Evolutionary conservation across 2,888 invertebrate genomes (phyloP).

Genomic region (Diplolepis rosae): DNA sequence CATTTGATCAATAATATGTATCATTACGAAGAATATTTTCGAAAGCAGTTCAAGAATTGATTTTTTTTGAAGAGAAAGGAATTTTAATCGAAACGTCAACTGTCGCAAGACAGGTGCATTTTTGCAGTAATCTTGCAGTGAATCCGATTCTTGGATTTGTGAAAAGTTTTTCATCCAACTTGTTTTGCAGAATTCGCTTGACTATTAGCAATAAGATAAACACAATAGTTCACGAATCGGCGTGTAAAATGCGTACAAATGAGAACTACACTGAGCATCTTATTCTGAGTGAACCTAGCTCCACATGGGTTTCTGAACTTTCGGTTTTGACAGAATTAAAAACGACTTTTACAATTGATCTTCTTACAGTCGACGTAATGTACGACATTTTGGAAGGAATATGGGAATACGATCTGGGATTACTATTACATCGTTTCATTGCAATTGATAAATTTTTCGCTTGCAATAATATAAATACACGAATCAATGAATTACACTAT

Average conservation of each 20-base stretch:
- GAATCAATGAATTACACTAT: constrained; percentile 28
- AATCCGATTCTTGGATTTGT: constrained; percentile 44
- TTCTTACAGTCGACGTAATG: constrained; percentile 35
- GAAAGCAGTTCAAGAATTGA: constrained; percentile 31
- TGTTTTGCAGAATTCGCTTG: too few relatives aligned
- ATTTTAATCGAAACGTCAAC: constrained; percentile 22
- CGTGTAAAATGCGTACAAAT: constrained; percentile 14
- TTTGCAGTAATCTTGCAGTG: constrained; percentile 45
- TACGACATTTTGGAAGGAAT: constrained; percentile 33
- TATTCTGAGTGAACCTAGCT: constrained; percentile 22
- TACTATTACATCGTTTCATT: constrained; percentile 29
- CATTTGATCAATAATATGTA: constrained; percentile 31
- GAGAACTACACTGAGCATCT: constrained; percentile 18
- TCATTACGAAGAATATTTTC: constrained; percentile 33
- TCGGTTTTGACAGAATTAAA: neutral
- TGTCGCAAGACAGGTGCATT: constrained; percentile 25
- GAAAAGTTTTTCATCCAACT: constrained; percentile 42
- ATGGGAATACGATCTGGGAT: constrained; percentile 31
- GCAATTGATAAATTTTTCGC: constrained; percentile 10
- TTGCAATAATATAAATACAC: neutral
- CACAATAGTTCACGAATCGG: constrained; percentile 30
- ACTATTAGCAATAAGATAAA: constrained; percentile 31
- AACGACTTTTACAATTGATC: constrained; percentile 26
- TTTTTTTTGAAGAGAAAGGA: constrained; percentile 33
- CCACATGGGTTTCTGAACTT: constrained; percentile 29